These are phyloP conservation scores for Corythaixoides concolor DNA, from an alignment of 2,113 vertebrate genomes.

Conservation along the genomic window DNA sequence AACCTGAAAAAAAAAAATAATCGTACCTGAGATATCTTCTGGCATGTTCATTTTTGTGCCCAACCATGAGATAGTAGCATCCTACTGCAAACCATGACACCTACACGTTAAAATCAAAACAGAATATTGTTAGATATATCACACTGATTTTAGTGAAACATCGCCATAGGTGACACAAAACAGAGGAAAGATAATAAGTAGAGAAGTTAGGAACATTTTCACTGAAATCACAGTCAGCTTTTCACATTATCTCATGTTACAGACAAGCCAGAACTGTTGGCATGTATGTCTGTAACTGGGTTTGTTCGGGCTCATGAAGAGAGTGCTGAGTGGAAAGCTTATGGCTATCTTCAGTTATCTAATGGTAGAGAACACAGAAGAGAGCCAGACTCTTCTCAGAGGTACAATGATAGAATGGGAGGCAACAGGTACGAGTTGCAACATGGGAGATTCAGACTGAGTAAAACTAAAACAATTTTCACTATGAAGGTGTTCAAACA, in stretches of 20 bases:
- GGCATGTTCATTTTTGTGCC: conserved; percentile 96
- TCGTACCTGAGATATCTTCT: conserved; percentile 93
- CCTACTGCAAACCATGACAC: conserved; percentile 99
- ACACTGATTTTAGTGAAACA: not conserved
- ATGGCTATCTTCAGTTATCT: not conserved
- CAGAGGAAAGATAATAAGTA: not conserved
- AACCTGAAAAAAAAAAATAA: not conserved
- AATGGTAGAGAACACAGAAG: not conserved
- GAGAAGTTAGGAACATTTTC: not conserved
- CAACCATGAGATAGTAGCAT: conserved; percentile 99
- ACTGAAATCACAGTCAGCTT: not conserved
- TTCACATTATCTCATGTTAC: not conserved
- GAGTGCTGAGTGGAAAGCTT: not conserved
- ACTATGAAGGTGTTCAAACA: not conserved
- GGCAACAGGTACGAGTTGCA: not conserved
- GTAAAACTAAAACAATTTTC: not conserved
- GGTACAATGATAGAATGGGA: not conserved
- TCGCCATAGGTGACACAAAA: not conserved
- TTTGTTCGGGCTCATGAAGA: not conserved
- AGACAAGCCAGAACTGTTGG: not conserved
- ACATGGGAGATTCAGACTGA: not conserved
- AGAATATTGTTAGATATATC: not conserved
- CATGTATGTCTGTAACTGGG: not conserved
- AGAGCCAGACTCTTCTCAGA: not conserved
- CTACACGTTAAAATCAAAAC: conserved; percentile 70